Base-by-base conservation (phyloP, 2,797 vertebrate species). In the Epinephelus coioides region DNA sequence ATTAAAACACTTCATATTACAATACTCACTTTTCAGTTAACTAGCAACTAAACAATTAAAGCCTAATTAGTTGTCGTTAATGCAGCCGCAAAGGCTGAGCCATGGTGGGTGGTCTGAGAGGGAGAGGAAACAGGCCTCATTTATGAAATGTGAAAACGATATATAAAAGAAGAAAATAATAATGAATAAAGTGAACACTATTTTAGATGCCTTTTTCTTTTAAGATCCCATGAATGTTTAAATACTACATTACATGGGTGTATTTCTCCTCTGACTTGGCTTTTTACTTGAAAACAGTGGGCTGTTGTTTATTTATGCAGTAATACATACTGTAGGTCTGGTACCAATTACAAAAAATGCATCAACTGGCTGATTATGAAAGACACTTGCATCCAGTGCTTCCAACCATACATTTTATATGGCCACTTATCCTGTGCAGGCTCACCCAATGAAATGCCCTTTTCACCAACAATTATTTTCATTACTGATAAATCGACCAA, bases 1-100 rank as follows among this genome's bases (percentile, higher is more conserved):
- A 89, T 90, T 89, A 88, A 85, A 87, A 86, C 18, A 51, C 49
- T 71, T 87, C 74, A 86, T 83, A 87, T 82, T 69, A 90, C 85
- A 86, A 85, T 23, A 56, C 43, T 78, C 53, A 61, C 55, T 55
- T 64, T 81, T 73, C 53, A 53, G 73, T 84, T 82, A 89, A 84
- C 76, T 61, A 78, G 65, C 79, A 76, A 75, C 66, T 81, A 72
- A 85, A 86, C 86, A 88, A 88, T 87, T 87, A 84, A 84, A 85
- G 70, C 21, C 69, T 69, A 85, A 91, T 91, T 86, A 87, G 62
- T 44, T 49, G 44, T 76, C 66, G 67, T 82, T 88, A 84, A 83
- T 12, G 54, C 23, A 44, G 49, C 64, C 14, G 50, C 14, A 49
- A 5, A 64, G 18, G 14, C 44, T 57, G 34, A 50, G 38, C 60